Evolutionary conservation across 2,888 invertebrate genomes (phyloP).

Genomic region (Leptinotarsa haldemani): DNA sequence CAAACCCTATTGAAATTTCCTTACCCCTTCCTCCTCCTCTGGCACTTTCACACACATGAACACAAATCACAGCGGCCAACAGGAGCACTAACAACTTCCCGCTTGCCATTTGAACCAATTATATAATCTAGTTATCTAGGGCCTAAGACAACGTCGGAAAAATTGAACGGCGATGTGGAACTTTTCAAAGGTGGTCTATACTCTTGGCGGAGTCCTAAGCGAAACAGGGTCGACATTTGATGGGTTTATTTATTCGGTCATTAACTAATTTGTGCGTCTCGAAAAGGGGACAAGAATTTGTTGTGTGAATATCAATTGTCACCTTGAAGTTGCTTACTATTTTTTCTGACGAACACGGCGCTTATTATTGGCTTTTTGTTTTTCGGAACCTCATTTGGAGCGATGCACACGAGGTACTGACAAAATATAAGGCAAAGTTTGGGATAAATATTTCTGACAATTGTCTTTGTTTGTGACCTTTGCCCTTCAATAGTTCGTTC

Average conservation of each 20-base stretch:
- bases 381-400: too few species aligned
- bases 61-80: slow-evolving; percentile 36
- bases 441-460: too few species aligned
- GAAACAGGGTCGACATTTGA: slow-evolving; percentile 48
- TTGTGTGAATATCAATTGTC: slow-evolving; percentile 16
- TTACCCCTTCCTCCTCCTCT: slow-evolving; percentile 53
- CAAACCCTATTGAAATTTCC: slow-evolving; percentile 3
- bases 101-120: slow-evolving; percentile 43
- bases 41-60: slow-evolving; percentile 41
- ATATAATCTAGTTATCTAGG: slow-evolving; percentile 23
- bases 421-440: too few species aligned
- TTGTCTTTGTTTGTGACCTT: too few species aligned
- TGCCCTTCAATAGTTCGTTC: too few species aligned
- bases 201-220: slow-evolving; percentile 39
- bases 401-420: too few species aligned
- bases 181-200: slow-evolving; percentile 20
- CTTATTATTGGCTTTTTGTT: neutral
- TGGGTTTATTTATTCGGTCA: slow-evolving; percentile 44
- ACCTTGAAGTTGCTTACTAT: slow-evolving; percentile 19
- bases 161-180: slow-evolving; percentile 7
- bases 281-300: slow-evolving; percentile 37
- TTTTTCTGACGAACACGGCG: slow-evolving; percentile 12
- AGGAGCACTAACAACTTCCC: slow-evolving; percentile 42
- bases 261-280: slow-evolving; percentile 42
- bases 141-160: slow-evolving; percentile 24